phyloP scores from a whole-genome alignment of 2,888 invertebrate genomes.

The Leptinotarsa tumamoca region DNA sequence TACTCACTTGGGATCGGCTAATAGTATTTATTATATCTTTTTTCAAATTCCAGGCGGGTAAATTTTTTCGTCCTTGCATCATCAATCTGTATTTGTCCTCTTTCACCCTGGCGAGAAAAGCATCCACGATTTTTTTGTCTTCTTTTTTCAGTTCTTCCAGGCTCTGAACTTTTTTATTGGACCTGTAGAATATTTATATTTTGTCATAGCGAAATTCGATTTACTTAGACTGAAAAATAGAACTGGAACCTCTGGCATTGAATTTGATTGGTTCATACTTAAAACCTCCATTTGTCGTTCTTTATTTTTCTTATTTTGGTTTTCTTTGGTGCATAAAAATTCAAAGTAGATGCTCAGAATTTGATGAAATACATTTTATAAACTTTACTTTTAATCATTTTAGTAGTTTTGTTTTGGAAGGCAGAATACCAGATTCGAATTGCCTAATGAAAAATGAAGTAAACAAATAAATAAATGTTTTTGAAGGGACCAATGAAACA shows the following conservation, averaged over 20 bases:
- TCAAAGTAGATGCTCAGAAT: too few relatives aligned
- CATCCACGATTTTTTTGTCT: slow-evolving; percentile 73
- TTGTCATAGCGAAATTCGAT: not conserved
- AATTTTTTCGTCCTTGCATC: slow-evolving; percentile 72
- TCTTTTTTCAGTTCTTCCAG: slow-evolving; percentile 71
- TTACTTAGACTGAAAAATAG: not conserved
- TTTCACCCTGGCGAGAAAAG: slow-evolving; percentile 72
- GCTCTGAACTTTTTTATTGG: slow-evolving; percentile 68
- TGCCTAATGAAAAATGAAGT: too few relatives aligned
- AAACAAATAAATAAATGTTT: too few relatives aligned
- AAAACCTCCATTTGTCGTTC: too few relatives aligned
- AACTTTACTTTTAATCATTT: too few relatives aligned
- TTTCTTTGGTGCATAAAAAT: too few relatives aligned
- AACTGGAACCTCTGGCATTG: not conserved
- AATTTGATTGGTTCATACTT: not conserved
- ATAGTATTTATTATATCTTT: slow-evolving; percentile 77
- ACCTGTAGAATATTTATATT: slow-evolving; percentile 45
- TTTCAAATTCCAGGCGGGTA: slow-evolving; percentile 81
- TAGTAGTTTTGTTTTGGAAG: too few relatives aligned
- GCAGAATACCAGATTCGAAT: too few relatives aligned
- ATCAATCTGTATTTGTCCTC: slow-evolving; percentile 76
- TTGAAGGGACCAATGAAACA: too few relatives aligned
- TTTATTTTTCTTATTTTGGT: too few relatives aligned
- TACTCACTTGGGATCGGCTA: slow-evolving; percentile 65
- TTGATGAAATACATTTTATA: too few relatives aligned